Percentiles rank a stretch among this genome's conserved stretches.
phyloP scores from a whole-genome alignment of 2,113 vertebrate species.

The Cryptoleucopteryx plumbea region DNA sequence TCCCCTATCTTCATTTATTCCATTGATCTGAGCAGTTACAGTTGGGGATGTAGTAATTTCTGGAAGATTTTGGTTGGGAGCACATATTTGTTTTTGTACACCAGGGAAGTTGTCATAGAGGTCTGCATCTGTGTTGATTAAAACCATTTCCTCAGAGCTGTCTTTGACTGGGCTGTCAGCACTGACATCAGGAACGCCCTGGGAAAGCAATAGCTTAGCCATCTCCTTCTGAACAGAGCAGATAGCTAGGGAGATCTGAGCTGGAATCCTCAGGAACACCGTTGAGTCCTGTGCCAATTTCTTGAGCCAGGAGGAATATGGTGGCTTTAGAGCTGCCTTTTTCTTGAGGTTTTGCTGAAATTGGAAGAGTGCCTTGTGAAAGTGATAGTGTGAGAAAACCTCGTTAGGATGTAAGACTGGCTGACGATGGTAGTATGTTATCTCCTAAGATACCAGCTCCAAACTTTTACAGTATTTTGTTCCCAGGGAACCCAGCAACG shows the following conservation, averaged over 20 bases:
- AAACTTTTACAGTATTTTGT: constrained; percentile 70
- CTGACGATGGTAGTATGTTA: neutral
- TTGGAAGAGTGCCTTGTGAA: constrained; percentile 55
- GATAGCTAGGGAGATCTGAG: constrained; percentile 41
- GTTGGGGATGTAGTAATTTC: neutral
- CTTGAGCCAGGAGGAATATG: neutral
- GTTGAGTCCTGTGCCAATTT: constrained; percentile 57
- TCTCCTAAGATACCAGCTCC: constrained; percentile 65
- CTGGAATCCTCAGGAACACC: constrained; percentile 56
- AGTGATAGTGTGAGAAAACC: constrained; percentile 63
- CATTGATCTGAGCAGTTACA: neutral
- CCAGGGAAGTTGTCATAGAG: neutral
- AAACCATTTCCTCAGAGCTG: constrained; percentile 63
- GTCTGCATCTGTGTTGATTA: constrained; percentile 63
- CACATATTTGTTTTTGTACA: neutral
- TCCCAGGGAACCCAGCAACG: constrained; percentile 59
- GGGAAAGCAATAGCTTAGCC: constrained; percentile 54
- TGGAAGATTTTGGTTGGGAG: neutral
- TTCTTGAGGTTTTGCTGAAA: constrained; percentile 59
- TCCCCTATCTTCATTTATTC: neutral
- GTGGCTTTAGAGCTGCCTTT: neutral
- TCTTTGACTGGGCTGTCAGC: constrained; percentile 42
- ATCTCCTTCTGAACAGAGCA: constrained; percentile 55
- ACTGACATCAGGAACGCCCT: constrained; percentile 64
- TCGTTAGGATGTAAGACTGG: constrained; percentile 16